Conservation (phyloP, 2,113 vertebrate genomes). For the Hypanus sabinus region DNA sequence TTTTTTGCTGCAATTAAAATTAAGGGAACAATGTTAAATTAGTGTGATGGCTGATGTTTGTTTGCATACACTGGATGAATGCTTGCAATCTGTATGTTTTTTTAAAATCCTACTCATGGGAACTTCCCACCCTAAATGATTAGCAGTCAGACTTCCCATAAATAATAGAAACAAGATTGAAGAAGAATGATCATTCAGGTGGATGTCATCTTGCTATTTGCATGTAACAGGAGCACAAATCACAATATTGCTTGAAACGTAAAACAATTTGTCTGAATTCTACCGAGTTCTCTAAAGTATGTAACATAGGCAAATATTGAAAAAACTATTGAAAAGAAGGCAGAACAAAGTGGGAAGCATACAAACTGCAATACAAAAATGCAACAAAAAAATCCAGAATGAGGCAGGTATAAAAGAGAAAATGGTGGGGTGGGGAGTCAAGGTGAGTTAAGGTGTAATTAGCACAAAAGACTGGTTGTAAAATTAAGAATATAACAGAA, state of each 20-base stretch:
- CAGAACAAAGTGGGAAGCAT: not conserved
- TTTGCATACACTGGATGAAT: conserved; percentile 19
- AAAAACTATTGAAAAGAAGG: not conserved
- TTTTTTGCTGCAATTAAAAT: conserved; percentile 37
- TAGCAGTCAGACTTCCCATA: conserved; percentile 22
- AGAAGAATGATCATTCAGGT: not conserved
- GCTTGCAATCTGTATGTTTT: conserved; percentile 28
- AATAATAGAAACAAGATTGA: conserved; percentile 30
- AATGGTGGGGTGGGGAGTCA: not conserved
- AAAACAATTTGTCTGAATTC: not conserved
- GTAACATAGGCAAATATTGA: not conserved
- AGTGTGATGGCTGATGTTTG: conserved; percentile 20
- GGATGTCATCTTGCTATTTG: conserved; percentile 22
- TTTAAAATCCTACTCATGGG: conserved; percentile 5
- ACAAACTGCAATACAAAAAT: not conserved
- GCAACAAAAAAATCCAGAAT: not conserved
- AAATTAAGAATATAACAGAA: not conserved
- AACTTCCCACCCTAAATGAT: conserved; percentile 25
- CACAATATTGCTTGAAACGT: not conserved
- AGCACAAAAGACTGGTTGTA: not conserved
- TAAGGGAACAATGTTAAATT: conserved; percentile 27
- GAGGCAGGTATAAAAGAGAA: not conserved
- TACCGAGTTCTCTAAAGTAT: not conserved
- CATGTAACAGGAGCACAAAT: conserved; percentile 9
- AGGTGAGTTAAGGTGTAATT: not conserved